A percentile compares a stretch with the other conserved stretches of the same genome.
These are phyloP conservation scores for Syngnathus rostellatus DNA, from an alignment of 2,797 vertebrate species.

Conservation along the genomic window DNA sequence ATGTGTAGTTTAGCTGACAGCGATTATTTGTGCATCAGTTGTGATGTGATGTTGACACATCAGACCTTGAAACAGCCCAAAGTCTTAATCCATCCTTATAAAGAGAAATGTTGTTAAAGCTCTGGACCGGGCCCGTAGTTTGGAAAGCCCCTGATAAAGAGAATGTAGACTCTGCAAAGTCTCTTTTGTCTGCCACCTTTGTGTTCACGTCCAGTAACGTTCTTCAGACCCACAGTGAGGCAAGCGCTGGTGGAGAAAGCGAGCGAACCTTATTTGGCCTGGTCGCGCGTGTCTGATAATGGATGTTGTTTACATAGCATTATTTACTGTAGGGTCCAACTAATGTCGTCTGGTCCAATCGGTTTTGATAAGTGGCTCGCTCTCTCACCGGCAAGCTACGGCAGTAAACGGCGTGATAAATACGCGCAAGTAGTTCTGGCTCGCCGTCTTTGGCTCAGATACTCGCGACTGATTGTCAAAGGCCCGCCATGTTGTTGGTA, in stretches of 20 bases:
- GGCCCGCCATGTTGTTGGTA: neutral
- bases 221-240: neutral
- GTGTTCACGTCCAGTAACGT: neutral
- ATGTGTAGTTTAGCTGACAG: neutral
- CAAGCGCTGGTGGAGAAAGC: neutral
- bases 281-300: conserved; percentile 1
- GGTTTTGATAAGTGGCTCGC: conserved; percentile 2
- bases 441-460: neutral
- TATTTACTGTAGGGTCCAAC: conserved; percentile 18
- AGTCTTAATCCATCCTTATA: no score
- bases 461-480: neutral
- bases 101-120: no score
- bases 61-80: no score
- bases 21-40: neutral
- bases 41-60: neutral
- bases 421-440: neutral
- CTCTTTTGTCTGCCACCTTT: neutral
- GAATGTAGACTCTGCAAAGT: neutral
- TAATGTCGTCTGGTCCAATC: neutral
- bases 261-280: conserved; percentile 15
- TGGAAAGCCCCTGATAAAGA: neutral
- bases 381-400: neutral
- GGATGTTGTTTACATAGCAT: conserved; percentile 12
- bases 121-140: neutral
- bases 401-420: conserved; percentile 5